Evolutionary conservation across 2,113 vertebrate species (phyloP), one percentile per base, ranked within the genome.

Genomic region (Oncorhynchus clarkii): DNA sequence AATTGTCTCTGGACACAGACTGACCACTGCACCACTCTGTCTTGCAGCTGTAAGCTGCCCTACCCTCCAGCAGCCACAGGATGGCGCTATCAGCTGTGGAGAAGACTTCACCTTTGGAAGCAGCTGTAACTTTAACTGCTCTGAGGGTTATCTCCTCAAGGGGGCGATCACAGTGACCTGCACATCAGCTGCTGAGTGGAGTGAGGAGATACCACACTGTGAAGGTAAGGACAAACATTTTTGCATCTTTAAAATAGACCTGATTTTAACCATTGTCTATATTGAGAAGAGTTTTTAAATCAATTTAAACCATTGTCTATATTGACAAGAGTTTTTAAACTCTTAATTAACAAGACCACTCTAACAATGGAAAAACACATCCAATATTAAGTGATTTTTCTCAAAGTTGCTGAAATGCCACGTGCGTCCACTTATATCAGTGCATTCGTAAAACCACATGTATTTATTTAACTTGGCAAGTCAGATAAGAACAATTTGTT

Each of bases 81-180:
- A 88, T 13, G 93, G 92, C 5, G 8, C 29, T 0, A 31, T 93
- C 60, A 6, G 3, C 85, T 97, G 96, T 86, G 89, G 75, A 20
- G 81, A 75, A 1, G 90, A 94, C 27, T 94, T 91, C 81, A 90
- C 90, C 57, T 95, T 91, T 72, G 89, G 85, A 31, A 93, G 92
- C 64, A 77, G 11, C 57, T 91, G 89, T 82, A 82, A 72, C n/a
- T 90, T 89, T 72, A 83, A 65, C 73, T 92, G 90, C 81, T 72
- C 78, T 5, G 20, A 62, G 11, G 88, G 87, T 66, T 92, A 87
- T 78, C 57, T 82, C 9, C 81, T 90, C 34, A 77, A 82, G 57
- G 89, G 90, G 78, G 72, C 39, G 1, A 13, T 60, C 2, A 81
- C 11, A 1, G n/a, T 70, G 31, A 20, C 60, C 66, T 92, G 90